Evolutionary conservation across 2,113 vertebrate genomes (phyloP), one percentile per base, ranked within the genome.

Genomic region (Corvus moneduloides): DNA sequence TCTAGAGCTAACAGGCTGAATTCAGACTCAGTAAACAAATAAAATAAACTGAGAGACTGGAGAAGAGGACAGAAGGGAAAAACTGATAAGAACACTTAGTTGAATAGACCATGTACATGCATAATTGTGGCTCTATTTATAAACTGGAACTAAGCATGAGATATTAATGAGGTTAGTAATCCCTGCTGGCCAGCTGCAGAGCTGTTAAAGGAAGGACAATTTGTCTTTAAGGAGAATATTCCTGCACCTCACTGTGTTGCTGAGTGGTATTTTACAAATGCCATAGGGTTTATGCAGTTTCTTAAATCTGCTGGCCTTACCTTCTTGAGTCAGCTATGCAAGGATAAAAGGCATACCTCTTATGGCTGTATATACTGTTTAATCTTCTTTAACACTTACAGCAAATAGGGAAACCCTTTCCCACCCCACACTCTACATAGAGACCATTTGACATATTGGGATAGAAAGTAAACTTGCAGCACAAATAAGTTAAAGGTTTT

Each of bases 131-230:
- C 71, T 90, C 67, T 96, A 83, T 96, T 96, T 94, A 94, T 91
- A 91, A 87, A n/a, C 35, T 24, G 48, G 63, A 86, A 66, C 71
- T 86, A 95, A 91, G 61, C 63, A 97, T 85, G 63, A 95, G 66
- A 88, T 95, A 67, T 92, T 96, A 91, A 96, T 92, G 87, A 95
- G 82, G 71, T 93, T 85, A 82, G 48, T 84, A 95, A 95, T 95
- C 89, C 80, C 80, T 92, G 32, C 74, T 94, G 91, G 87, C 91
- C 87, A 79, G 67, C 80, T 87, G 73, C 69, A 62, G 63, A 62
- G 63, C 84, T 10, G 6, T 73, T 94, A 90, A 82, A 95, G 27
- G 55, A 66, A 90, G 51, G 87, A 88, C 72, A 71, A 86, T 90
- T 96, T 90, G 58, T 66, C 84, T 90, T 67, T 55, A 83, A 88